Conservation (phyloP, 2,888 invertebrate genomes). For the Leptopilina myrica region DNA sequence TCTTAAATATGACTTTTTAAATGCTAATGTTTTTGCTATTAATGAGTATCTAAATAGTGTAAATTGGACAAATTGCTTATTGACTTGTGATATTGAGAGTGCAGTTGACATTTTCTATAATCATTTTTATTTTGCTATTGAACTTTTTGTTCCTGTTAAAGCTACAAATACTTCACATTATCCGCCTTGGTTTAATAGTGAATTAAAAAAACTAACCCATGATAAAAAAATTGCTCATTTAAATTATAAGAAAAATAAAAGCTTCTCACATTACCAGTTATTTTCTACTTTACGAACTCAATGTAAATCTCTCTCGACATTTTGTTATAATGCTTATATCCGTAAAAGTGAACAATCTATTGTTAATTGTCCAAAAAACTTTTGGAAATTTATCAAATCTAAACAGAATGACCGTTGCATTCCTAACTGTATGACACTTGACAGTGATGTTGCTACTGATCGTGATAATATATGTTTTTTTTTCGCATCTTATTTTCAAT, state of each 20-base stretch:
- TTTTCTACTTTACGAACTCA: neutral
- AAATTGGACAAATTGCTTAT: neutral
- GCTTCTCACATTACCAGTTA: neutral
- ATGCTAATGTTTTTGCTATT: neutral
- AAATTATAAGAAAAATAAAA: neutral
- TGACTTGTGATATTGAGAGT: neutral
- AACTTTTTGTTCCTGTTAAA: slow-evolving; percentile 5
- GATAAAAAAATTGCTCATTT: slow-evolving; percentile 34
- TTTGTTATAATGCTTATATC: neutral
- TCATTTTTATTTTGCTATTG: neutral
- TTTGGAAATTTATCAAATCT: no score
- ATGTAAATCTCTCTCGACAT: neutral
- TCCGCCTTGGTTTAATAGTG: slow-evolving; percentile 33
- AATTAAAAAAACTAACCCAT: slow-evolving; percentile 12
- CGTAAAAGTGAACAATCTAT: neutral
- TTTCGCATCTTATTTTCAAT: neutral
- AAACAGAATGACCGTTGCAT: no score
- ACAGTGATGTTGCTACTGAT: no score
- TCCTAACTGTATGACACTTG: no score
- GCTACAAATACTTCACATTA: neutral
- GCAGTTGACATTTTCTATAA: slow-evolving; percentile 17
- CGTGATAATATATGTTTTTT: no score
- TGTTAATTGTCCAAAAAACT: neutral
- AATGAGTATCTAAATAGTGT: neutral
- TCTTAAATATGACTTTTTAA: neutral